Conservation (phyloP, 1,140 invertebrate species). For the Drusus annulatus region DNA sequence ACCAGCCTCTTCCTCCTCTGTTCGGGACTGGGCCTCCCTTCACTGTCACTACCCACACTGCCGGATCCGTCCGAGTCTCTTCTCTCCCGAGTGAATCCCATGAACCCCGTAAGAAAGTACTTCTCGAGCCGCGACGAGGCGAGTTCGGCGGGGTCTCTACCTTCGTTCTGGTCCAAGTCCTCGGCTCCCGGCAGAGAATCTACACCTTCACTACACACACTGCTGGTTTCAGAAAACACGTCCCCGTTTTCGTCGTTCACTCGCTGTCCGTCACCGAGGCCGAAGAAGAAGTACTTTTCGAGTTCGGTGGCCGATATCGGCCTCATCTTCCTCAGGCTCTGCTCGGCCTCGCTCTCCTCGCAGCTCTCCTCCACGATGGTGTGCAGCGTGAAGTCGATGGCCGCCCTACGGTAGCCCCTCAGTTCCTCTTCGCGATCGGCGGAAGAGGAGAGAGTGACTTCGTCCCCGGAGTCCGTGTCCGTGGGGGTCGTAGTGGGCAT, state of each 20-base stretch:
- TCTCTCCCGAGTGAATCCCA: conserved; percentile 83
- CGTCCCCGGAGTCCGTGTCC: conserved; percentile 74
- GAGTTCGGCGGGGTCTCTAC: conserved; percentile 78
- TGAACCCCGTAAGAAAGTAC: conserved; percentile 90
- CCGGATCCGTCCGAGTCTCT: conserved; percentile 87
- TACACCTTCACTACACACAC: conserved; percentile 86
- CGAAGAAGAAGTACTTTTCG: conserved; percentile 94
- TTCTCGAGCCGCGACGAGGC: conserved; percentile 90
- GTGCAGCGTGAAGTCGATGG: conserved; percentile 91
- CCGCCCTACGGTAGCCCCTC: conserved; percentile 83
- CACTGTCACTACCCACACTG: conserved; percentile 87
- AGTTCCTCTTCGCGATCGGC: conserved; percentile 85
- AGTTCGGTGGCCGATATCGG: conserved; percentile 85
- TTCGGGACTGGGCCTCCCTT: conserved; percentile 88
- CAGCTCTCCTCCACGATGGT: conserved; percentile 96
- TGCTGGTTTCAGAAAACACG: conserved; percentile 89
- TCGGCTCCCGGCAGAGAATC: conserved; percentile 77
- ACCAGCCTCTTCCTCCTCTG: conserved; percentile 86
- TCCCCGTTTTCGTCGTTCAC: conserved; percentile 75
- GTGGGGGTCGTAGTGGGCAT: conserved; percentile 72
- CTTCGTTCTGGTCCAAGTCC: conserved; percentile 67
- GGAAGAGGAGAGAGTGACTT: conserved; percentile 69
- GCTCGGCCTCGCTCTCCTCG: conserved; percentile 89
- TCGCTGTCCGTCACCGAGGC: conserved; percentile 80
- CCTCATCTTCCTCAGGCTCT: conserved; percentile 71